phyloP scores from a whole-genome alignment of 2,113 vertebrate genomes.

The Pyrgilauda ruficollis region DNA sequence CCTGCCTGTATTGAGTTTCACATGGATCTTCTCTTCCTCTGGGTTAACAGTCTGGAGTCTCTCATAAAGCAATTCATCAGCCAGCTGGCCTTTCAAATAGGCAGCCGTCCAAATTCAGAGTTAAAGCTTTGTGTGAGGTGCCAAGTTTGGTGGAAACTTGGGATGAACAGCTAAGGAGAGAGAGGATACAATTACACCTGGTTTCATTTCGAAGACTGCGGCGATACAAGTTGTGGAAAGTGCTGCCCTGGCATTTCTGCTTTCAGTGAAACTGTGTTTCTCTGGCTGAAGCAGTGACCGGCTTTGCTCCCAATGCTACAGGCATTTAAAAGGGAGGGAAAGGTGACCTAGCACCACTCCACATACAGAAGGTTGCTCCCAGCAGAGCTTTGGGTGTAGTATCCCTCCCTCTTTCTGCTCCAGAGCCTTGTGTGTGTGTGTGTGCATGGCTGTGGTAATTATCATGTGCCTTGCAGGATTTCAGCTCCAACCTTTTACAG shows the following conservation, averaged over 20 bases:
- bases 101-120: not conserved
- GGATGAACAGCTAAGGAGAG: not conserved
- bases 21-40: conserved; percentile 3
- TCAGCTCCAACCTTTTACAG: not conserved
- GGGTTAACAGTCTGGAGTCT: not conserved
- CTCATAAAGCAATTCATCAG: not conserved
- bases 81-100: conserved; percentile 3
- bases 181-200: not conserved
- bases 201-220: not conserved
- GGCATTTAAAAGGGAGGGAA: not conserved
- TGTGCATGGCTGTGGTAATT: fast-evolving
- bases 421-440: not conserved
- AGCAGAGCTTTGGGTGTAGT: not conserved
- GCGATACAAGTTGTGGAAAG: not conserved
- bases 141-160: not conserved
- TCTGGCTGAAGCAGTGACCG: not conserved
- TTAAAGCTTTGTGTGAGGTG: not conserved
- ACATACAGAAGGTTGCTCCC: not conserved
- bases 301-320: not conserved
- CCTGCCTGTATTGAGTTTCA: not conserved
- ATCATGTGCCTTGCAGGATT: not conserved
- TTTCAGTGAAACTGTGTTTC: not conserved
- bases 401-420: not conserved
- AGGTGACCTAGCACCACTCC: not conserved
- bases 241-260: not conserved